phyloP scores from a whole-genome alignment of 2,888 invertebrate species.

The Drosophila pseudotalamancana region DNA sequence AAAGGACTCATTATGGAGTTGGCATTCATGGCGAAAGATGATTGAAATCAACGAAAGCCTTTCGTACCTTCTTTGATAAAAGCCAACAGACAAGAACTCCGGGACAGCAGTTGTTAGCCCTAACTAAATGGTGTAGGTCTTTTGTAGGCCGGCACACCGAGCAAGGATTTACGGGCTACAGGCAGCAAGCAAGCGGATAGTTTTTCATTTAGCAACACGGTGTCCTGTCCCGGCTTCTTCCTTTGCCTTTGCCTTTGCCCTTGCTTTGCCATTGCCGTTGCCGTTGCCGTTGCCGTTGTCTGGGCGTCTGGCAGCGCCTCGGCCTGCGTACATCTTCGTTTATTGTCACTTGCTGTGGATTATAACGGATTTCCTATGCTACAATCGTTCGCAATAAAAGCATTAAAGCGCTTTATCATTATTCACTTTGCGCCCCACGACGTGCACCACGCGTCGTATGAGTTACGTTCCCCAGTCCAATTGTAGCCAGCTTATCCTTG shows the following conservation, averaged over 20 bases:
- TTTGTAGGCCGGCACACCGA: conserved; percentile 37
- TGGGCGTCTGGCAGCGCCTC: too few species aligned
- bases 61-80: conserved; percentile 25
- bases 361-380: conserved; percentile 75
- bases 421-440: conserved; percentile 74
- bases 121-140: conserved; percentile 18
- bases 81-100: background rate
- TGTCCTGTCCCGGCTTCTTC: too few species aligned
- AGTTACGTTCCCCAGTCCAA: conserved; percentile 33
- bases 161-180: conserved; percentile 43
- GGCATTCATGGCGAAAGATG: conserved; percentile 50
- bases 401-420: conserved; percentile 80
- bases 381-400: conserved; percentile 80
- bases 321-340: conserved; percentile 61
- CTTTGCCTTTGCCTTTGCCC: too few species aligned
- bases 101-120: conserved; percentile 33
- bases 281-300: too few species aligned
- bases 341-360: conserved; percentile 80
- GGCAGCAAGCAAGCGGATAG: conserved; percentile 56
- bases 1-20: conserved; percentile 49
- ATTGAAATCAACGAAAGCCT: conserved; percentile 44
- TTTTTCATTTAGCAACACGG: conserved; percentile 59
- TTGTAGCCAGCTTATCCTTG: conserved; percentile 11
- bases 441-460: conserved; percentile 60
- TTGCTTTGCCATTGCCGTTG: too few species aligned